Percentiles rank a stretch among this genome's conserved stretches.
phyloP scores from a whole-genome alignment of 2,113 vertebrate species.

The Hydrolagus affinis region DNA sequence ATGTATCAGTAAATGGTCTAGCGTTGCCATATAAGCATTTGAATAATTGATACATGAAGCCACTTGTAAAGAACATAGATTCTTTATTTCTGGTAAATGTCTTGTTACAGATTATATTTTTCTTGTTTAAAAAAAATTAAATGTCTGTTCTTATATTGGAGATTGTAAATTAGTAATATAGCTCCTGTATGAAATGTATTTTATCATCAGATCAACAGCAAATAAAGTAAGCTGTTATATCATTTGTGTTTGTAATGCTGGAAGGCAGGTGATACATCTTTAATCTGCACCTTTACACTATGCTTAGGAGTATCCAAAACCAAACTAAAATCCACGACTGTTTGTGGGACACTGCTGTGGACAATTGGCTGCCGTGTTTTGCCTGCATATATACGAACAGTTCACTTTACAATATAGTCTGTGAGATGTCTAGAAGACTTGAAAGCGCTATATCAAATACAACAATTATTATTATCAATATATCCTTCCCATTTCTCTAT shows the following conservation, averaged over 20 bases:
- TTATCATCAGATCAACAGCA: conserved; percentile 30
- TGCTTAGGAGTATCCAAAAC: too few relatives aligned
- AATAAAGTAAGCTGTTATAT: conserved; percentile 32
- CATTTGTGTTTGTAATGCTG: conserved; percentile 21
- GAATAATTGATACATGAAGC: conserved; percentile 11
- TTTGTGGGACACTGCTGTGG: too few relatives aligned
- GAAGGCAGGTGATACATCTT: not conserved
- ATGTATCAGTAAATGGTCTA: conserved; percentile 19
- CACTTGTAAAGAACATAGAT: conserved; percentile 29
- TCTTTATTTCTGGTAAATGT: conserved; percentile 31
- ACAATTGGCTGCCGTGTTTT: too few relatives aligned
- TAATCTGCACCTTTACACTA: too few relatives aligned
- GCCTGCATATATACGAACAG: too few relatives aligned
- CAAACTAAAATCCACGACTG: too few relatives aligned
- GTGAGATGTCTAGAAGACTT: too few relatives aligned
- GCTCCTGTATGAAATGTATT: conserved; percentile 32
- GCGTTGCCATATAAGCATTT: conserved; percentile 24
- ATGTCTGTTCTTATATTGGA: conserved; percentile 27
- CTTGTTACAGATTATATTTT: conserved; percentile 33
- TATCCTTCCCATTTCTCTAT: too few relatives aligned
- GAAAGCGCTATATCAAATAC: too few relatives aligned
- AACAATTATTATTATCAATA: too few relatives aligned
- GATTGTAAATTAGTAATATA: conserved; percentile 28
- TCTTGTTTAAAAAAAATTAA: conserved; percentile 26
- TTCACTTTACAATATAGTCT: too few relatives aligned